Evolutionary conservation across 2,888 invertebrate genomes (phyloP).

Genomic region (Lymantria dispar): DNA sequence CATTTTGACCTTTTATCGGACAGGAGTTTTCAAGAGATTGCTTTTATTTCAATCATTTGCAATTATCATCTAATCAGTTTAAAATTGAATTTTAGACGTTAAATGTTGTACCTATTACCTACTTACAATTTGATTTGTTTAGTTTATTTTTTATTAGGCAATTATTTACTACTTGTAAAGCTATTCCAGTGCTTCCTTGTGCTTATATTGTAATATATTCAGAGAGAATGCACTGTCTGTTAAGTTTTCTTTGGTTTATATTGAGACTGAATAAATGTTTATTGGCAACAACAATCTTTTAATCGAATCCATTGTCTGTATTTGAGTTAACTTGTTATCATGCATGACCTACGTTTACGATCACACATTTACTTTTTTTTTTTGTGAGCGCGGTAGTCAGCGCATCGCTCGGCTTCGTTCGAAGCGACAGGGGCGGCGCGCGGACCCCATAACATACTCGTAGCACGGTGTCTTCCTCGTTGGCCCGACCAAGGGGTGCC

Average conservation of each 20-base stretch:
- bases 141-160: constrained; percentile 20
- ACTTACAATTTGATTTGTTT: constrained; percentile 4
- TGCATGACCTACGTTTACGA: no score
- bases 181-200: constrained; percentile 65
- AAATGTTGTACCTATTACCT: background rate
- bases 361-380: no score
- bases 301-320: no score
- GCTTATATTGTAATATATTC: constrained; percentile 70
- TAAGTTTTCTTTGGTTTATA: background rate
- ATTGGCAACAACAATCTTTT: no score
- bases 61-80: constrained; percentile 3
- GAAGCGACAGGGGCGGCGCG: no score
- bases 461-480: no score
- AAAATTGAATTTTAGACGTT: constrained; percentile 23
- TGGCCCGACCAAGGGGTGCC: no score
- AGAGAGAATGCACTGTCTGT: constrained; percentile 62
- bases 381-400: no score
- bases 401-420: no score
- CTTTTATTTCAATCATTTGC: background rate
- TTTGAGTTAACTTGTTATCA: no score
- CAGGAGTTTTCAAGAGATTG: background rate
- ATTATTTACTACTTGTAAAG: constrained; percentile 64
- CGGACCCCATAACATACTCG: no score
- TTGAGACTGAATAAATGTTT: background rate
- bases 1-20: constrained; percentile 26